A percentile compares a stretch with the other conserved stretches of the same genome.
Conservation (phyloP, 53 echinoderm and acorn worm species). For the Actinopyga echinites region DNA sequence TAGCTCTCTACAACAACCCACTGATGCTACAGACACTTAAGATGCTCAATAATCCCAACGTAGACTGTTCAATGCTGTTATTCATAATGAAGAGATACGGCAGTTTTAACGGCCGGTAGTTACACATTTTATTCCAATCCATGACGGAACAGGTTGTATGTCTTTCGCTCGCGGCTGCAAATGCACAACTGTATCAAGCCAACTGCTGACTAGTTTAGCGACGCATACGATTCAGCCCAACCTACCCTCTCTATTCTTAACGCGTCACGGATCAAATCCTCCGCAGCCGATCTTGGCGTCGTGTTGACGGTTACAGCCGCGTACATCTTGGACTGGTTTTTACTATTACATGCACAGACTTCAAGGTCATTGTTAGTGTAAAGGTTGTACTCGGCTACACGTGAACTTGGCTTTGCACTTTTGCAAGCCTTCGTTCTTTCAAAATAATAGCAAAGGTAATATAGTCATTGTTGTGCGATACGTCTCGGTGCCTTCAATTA, state of each 20-base stretch:
- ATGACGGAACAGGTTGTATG: not conserved
- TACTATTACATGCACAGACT: constrained; percentile 7
- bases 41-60: no score
- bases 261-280: constrained; percentile 37
- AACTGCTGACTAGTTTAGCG: constrained; percentile 9
- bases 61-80: no score
- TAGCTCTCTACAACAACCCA: no score
- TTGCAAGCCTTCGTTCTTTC: not conserved
- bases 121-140: no score
- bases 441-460: constrained; percentile 16
- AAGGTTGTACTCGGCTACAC: constrained; percentile 1
- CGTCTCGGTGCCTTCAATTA: constrained; percentile 29
- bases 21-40: no score
- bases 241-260: constrained; percentile 32
- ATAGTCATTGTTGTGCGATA: constrained; percentile 25
- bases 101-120: no score
- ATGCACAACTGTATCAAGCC: constrained; percentile 18
- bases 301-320: constrained; percentile 20
- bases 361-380: constrained; percentile 29
- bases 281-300: constrained; percentile 9
- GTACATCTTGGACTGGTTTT: constrained; percentile 29
- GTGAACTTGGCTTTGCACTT: constrained; percentile 27
- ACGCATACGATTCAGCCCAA: constrained; percentile 15
- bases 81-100: no score
- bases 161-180: constrained; percentile 10